Evolutionary conservation across 2,888 invertebrate species (phyloP).

Genomic region (Neoscelio sp.): DNA sequence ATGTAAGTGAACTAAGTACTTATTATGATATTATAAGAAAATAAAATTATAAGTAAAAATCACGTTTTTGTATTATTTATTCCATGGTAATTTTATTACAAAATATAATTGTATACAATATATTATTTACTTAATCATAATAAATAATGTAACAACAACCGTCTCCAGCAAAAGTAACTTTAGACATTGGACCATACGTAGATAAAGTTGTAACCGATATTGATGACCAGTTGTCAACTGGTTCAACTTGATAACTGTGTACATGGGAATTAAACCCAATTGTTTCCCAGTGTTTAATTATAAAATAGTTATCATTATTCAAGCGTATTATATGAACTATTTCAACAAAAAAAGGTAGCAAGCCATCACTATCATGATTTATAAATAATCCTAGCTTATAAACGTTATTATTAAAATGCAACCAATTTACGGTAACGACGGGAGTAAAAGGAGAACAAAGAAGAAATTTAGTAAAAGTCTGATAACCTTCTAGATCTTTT

Average conservation of each 20-base stretch:
- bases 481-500: neutral
- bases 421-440: conserved; percentile 9
- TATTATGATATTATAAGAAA: too few species aligned
- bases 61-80: too few species aligned
- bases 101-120: too few species aligned
- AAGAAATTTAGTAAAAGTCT: neutral
- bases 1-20: too few species aligned
- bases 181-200: too few species aligned
- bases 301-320: conserved; percentile 15
- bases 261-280: conserved; percentile 27
- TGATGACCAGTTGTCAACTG: too few species aligned
- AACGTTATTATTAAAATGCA: conserved; percentile 3
- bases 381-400: conserved; percentile 15
- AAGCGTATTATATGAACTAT: conserved; percentile 15
- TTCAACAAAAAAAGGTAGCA: conserved; percentile 17
- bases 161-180: too few species aligned
- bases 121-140: too few species aligned
- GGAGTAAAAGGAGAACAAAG: neutral
- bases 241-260: conserved; percentile 27
- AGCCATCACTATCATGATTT: neutral
- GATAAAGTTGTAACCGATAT: too few species aligned
- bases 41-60: too few species aligned
- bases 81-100: too few species aligned
- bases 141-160: too few species aligned
- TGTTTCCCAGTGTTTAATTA: conserved; percentile 22